A percentile compares a stretch with the other conserved stretches of the same genome.
Evolutionary conservation across 2,888 invertebrate species (phyloP).

Genomic region (Pocota personata): DNA sequence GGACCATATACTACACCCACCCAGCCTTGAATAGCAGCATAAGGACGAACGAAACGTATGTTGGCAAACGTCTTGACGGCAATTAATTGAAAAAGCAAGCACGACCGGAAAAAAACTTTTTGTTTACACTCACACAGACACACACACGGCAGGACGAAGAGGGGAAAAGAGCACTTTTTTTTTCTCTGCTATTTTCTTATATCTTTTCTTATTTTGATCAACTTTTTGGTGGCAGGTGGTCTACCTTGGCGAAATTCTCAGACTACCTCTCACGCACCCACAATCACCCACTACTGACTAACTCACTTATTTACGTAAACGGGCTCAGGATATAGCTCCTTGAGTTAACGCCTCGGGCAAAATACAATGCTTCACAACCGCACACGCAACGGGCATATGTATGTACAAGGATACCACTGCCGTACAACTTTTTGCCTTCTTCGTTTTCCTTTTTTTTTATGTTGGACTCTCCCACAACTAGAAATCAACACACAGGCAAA

Average conservation of each 20-base stretch:
- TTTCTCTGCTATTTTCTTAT: not conserved
- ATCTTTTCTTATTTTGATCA: constrained; percentile 31
- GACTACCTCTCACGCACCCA: constrained; percentile 11
- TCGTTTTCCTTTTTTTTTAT: not conserved
- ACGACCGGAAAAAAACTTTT: constrained; percentile 72
- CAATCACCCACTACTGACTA: constrained; percentile 39
- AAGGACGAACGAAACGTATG: constrained; percentile 68
- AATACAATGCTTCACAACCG: constrained; percentile 36
- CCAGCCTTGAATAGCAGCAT: constrained; percentile 31
- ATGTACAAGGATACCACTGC: constrained; percentile 5
- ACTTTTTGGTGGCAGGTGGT: constrained; percentile 67
- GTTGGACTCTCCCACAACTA: not conserved
- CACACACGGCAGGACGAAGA: not conserved
- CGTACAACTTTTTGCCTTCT: constrained; percentile 16
- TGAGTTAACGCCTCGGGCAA: constrained; percentile 45
- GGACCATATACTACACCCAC: constrained; percentile 39
- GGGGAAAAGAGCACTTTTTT: constrained; percentile 1
- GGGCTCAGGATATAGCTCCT: constrained; percentile 43
- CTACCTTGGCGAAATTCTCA: constrained; percentile 37
- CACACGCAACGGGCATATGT: constrained; percentile 38
- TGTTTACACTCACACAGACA: constrained; percentile 50
- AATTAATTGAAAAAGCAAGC: constrained; percentile 75
- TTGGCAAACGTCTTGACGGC: constrained; percentile 73
- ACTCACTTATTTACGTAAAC: constrained; percentile 60
- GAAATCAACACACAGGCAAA: constrained; percentile 46